Evolutionary conservation across 64 coral and sea anemone genomes (phyloP).

Genomic region (Acropora yongei): DNA sequence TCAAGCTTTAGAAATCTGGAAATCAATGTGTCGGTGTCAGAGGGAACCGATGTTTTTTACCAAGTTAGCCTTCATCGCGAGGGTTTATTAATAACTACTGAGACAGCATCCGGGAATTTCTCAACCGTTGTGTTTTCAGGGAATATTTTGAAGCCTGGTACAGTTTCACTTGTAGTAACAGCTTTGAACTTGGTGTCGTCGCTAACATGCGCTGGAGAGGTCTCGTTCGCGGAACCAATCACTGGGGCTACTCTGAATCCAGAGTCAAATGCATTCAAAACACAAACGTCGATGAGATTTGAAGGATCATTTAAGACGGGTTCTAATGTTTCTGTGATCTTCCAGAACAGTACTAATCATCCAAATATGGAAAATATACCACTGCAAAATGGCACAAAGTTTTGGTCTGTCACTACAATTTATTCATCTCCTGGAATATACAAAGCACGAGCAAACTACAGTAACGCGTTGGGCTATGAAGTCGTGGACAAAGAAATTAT

Average conservation of each 20-base stretch:
- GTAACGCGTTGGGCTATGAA: neutral
- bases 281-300: neutral
- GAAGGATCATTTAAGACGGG: neutral
- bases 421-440: neutral
- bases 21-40: slow-evolving; percentile 4
- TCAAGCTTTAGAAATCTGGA: neutral
- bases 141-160: neutral
- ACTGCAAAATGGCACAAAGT: no score
- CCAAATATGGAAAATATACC: no score
- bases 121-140: slow-evolving; percentile 5
- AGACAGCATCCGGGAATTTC: neutral
- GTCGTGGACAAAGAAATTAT: neutral
- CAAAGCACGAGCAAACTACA: neutral
- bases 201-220: neutral
- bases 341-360: neutral
- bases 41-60: slow-evolving; percentile 19
- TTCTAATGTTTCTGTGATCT: slow-evolving; percentile 8
- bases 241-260: neutral
- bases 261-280: neutral
- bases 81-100: no score
- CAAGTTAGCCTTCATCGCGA: neutral
- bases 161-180: neutral
- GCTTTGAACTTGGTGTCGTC: slow-evolving; percentile 11
- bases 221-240: neutral
- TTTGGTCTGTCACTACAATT: no score